A percentile compares a stretch with the other conserved stretches of the same genome.
These are phyloP conservation scores for Danaus melanippus DNA, from an alignment of 1,140 invertebrate species.

Conservation along the genomic window DNA sequence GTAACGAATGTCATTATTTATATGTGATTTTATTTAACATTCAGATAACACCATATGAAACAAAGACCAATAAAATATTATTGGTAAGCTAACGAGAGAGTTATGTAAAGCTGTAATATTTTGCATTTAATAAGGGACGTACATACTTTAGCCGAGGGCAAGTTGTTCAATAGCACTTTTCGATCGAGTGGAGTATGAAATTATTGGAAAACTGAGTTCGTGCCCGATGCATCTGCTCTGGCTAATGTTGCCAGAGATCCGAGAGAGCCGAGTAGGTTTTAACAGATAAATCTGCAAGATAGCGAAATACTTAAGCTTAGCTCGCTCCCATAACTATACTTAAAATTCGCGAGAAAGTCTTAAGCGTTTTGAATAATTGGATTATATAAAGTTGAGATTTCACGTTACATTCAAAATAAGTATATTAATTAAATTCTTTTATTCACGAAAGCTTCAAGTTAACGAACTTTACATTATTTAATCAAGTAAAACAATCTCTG, in stretches of 20 bases:
- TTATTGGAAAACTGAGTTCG: slow-evolving; percentile 63
- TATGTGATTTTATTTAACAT: no score
- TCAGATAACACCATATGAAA: slow-evolving; percentile 8
- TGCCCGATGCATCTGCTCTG: slow-evolving; percentile 59
- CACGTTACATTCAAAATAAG: no score
- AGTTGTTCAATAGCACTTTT: slow-evolving; percentile 48
- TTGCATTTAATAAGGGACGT: slow-evolving; percentile 65
- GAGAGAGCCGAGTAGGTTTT: slow-evolving; percentile 50
- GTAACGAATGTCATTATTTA: no score
- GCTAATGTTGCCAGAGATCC: slow-evolving; percentile 57
- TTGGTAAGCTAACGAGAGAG: slow-evolving; percentile 58
- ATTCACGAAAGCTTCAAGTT: no score
- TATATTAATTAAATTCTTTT: no score
- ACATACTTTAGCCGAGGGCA: slow-evolving; percentile 54
- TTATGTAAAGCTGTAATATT: slow-evolving; percentile 62
- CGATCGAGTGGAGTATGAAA: slow-evolving; percentile 55
- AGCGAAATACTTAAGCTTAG: slow-evolving; percentile 30
- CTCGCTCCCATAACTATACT: slow-evolving; percentile 34
- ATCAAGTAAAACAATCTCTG: no score
- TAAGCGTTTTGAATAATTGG: slow-evolving; percentile 21
- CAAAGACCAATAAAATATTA: slow-evolving; percentile 33
- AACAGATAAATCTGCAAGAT: slow-evolving; percentile 59
- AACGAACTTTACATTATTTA: no score
- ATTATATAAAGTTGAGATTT: slow-evolving; percentile 8
- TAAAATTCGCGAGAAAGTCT: slow-evolving; percentile 17